Conservation (phyloP, 2,797 vertebrate genomes). For the Lacerta viridis region DNA sequence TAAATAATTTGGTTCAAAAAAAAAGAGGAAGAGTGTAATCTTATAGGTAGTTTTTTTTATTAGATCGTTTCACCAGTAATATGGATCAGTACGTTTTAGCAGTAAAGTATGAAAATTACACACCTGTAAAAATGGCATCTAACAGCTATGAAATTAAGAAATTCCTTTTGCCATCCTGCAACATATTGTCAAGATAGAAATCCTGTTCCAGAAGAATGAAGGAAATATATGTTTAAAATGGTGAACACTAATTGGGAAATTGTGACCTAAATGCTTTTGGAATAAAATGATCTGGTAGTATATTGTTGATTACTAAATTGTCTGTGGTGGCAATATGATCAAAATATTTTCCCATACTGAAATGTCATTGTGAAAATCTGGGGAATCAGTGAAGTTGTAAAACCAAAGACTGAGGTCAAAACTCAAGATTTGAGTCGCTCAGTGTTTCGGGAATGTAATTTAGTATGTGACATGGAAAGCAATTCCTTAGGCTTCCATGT, state of each 20-base stretch:
- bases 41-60: constrained; percentile 83
- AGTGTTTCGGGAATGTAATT: constrained; percentile 53
- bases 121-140: constrained; percentile 79
- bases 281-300: constrained; percentile 67
- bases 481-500: constrained; percentile 63
- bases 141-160: constrained; percentile 80
- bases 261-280: constrained; percentile 72
- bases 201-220: constrained; percentile 75
- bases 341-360: constrained; percentile 68
- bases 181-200: constrained; percentile 76
- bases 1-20: constrained; percentile 75
- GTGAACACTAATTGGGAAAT: constrained; percentile 70
- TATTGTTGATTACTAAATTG: constrained; percentile 55
- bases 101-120: constrained; percentile 81
- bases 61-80: constrained; percentile 79
- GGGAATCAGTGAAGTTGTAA: constrained; percentile 62
- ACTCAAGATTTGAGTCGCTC: constrained; percentile 49
- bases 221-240: constrained; percentile 76
- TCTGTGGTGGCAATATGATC: constrained; percentile 70
- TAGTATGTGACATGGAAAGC: constrained; percentile 69
- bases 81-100: constrained; percentile 79
- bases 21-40: constrained; percentile 78
- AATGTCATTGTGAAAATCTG: constrained; percentile 72
- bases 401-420: constrained; percentile 61
- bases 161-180: constrained; percentile 73